Percentiles rank a stretch among this genome's conserved stretches.
These are phyloP conservation scores for Oophaga sylvatica DNA, from an alignment of 2,797 vertebrate species.

Conservation along the genomic window DNA sequence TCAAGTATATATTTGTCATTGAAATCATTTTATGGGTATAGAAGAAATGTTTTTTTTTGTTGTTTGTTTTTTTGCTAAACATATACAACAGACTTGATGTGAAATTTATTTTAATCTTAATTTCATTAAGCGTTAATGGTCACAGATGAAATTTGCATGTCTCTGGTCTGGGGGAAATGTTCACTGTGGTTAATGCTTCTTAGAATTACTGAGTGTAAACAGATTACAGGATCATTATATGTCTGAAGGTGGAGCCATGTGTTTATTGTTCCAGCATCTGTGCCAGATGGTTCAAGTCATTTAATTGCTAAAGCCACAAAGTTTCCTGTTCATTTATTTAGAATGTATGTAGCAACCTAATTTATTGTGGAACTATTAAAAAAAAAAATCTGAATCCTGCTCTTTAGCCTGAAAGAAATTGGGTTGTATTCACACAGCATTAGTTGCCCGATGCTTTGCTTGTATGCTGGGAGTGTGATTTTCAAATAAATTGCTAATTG, in stretches of 20 bases:
- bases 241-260: constrained; percentile 37
- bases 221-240: constrained; percentile 25
- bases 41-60: not conserved
- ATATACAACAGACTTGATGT: not conserved
- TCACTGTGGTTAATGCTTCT: constrained; percentile 14
- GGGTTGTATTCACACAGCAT: not conserved
- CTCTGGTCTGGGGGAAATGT: constrained; percentile 9
- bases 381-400: not conserved
- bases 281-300: constrained; percentile 33
- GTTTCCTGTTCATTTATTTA: constrained; percentile 28
- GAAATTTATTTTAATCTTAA: not conserved
- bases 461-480: no score
- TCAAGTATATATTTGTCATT: not conserved
- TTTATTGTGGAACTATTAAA: not conserved
- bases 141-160: not conserved
- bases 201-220: constrained; percentile 18
- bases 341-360: constrained; percentile 2
- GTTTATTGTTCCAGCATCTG: constrained; percentile 22
- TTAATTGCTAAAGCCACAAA: constrained; percentile 34
- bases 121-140: not conserved
- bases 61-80: not conserved
- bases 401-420: not conserved
- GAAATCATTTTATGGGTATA: not conserved
- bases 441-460: no score
- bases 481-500: no score